Conservation (phyloP, 2,113 vertebrate genomes). For the Sapayoa aenigma region DNA sequence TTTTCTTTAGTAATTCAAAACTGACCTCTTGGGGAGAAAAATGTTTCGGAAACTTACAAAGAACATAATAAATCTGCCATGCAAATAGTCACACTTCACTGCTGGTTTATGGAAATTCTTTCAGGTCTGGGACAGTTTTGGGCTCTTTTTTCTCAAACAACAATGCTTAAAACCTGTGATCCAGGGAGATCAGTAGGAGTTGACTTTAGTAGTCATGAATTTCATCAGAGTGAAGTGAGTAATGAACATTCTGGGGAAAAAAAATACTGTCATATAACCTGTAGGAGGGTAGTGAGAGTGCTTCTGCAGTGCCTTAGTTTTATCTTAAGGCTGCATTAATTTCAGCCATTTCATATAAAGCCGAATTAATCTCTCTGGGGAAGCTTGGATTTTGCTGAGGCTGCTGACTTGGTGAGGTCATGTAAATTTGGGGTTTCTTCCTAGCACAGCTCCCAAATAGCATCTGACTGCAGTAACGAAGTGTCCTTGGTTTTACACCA, state of each 20-base stretch:
- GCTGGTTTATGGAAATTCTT: not conserved
- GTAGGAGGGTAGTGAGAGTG: not conserved
- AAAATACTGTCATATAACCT: not conserved
- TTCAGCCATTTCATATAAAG: not conserved
- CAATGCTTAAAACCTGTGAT: not conserved
- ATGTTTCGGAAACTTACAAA: fast-evolving
- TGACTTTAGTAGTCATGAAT: not conserved
- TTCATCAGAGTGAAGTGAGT: not conserved
- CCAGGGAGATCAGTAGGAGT: not conserved
- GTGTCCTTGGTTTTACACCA: not conserved
- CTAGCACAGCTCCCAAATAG: not conserved
- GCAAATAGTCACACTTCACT: not conserved
- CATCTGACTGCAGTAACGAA: not conserved
- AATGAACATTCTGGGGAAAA: not conserved
- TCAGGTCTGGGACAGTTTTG: not conserved
- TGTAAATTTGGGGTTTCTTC: not conserved
- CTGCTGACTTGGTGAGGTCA: not conserved
- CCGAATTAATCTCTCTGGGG: not conserved
- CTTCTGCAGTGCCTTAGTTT: not conserved
- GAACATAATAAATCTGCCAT: not conserved
- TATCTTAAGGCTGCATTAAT: not conserved
- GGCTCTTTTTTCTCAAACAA: not conserved
- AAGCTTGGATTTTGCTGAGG: not conserved
- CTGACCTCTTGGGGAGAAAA: not conserved
- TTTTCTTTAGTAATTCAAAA: not conserved